Evolutionary conservation across 2,797 vertebrate genomes (phyloP).

Genomic region (Urocyon cinereoargenteus): DNA sequence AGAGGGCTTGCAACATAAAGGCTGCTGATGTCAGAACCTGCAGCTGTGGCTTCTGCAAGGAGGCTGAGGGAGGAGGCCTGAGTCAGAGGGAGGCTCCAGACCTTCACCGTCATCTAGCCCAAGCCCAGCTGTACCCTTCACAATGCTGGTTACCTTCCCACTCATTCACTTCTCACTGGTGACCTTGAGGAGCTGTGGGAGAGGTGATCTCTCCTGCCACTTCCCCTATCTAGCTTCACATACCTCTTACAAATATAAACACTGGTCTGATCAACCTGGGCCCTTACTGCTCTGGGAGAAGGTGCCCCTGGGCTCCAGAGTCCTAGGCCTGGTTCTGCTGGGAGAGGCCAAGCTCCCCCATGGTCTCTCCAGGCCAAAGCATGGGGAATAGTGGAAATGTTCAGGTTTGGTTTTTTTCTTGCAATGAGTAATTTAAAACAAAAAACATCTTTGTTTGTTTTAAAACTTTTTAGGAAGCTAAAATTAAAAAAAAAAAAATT

Average conservation of each 20-base stretch:
- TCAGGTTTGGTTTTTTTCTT: background rate
- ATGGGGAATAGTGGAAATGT: background rate
- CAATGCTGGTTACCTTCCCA: background rate
- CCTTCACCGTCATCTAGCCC: background rate
- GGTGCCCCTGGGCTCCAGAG: fast-evolving
- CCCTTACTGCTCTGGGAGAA: background rate
- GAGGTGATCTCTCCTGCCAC: background rate
- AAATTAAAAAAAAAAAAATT: background rate
- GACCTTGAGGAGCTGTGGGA: background rate
- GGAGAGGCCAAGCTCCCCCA: background rate
- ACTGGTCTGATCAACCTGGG: too few species aligned
- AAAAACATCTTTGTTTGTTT: background rate
- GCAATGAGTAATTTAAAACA: slow-evolving; percentile 1
- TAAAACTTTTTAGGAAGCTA: background rate
- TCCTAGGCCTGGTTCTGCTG: background rate
- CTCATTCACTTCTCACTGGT: background rate
- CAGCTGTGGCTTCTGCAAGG: background rate
- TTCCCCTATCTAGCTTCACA: background rate
- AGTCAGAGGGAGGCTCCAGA: background rate
- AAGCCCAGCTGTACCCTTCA: background rate
- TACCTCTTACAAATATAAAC: background rate
- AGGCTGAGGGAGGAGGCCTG: background rate
- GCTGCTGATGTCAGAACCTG: background rate
- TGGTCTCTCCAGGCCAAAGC: background rate
- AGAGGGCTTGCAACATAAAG: background rate